Base-by-base conservation (phyloP, 2,113 vertebrate genomes). In the Sapayoa aenigma region DNA sequence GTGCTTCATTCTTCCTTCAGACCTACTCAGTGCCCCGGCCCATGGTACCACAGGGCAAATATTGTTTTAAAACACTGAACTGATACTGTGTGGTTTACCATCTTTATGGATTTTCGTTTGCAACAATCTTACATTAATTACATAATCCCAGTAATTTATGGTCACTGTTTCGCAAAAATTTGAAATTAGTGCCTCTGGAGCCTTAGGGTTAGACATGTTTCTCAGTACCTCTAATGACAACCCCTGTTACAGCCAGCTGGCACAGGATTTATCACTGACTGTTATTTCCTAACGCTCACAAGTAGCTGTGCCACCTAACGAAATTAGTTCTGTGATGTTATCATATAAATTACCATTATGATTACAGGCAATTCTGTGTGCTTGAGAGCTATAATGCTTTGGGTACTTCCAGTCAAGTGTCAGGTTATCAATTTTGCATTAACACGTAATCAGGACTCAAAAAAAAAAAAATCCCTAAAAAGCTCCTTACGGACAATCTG, bases 381-480 rank as follows among this genome's bases (percentile, higher is more conserved):
- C 52, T 60, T 0, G 0, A 31, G 37, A 58, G 60, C n/a, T 46
- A 25, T 8, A 47, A 56, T 0, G 1, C 33, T 49, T 37, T 9
- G 27, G 17, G 52, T 12, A 6, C 21, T 65, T 39, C n/a, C 35
- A 30, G n/a, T 18, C 13, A 28, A 11, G 6, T 2, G 25, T 23
- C 52, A 65, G 31, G 30, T 33, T 41, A 83, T 31, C 58, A 17
- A 11, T 62, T 62, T 14, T 24, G 37, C 35, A 28, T 18, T 69
- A 60, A 56, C 11, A 10, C 1, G 0, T 52, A 52, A 56, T 0
- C 41, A 17, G 21, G 22, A 42, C 27, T 9, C 2, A 3, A 11
- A 27, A 28, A 19, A 28, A 62, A 37, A 5, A 0, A 11, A 4
- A 10, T 14, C 18, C 11, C 10, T 25, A 31, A 46, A 5, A 8